Base-by-base conservation (phyloP, 2,797 vertebrate genomes). In the Bradypus variegatus region DNA sequence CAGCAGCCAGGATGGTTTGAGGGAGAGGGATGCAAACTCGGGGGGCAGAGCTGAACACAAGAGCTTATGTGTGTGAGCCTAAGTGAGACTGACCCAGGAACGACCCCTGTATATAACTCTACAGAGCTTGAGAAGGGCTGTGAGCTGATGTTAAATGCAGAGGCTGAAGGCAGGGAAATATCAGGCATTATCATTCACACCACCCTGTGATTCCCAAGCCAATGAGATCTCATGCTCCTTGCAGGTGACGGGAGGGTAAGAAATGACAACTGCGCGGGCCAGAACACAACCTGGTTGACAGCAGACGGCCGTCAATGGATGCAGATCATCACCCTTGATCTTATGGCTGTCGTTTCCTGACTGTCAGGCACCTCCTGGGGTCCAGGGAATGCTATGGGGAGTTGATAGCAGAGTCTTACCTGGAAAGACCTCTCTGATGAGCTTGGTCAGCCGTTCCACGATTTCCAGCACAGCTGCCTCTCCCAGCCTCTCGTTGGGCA, bases 401-500 rank as follows among this genome's bases (percentile, higher is more conserved):
- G 6, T 48, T 0, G 0, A 53, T 9, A 38, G 29, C 45, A 73
- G 33, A 67, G 29, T 45, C 93, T 92, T 97, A 99, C 99, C 94
- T 97, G 99, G 99, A 97, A 99, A 99, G 11, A 98, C 97, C 12
- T 93, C 81, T n/a, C 88, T 97, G 93, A 99, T 98, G 94, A 98
- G 96, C 48, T 96, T 41, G 58, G 98, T 99, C 90, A 99, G 96
- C 41, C 97, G 98, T 64, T 87, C 94, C 91, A 99, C 98, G 33
- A 99, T 99, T 2, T 50, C 3, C 82, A 99, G 87, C 79, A 99
- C 99, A 0, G 93, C 94, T 0, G 97, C 96, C 94, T 98, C 98
- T 89, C 98, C 97, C 0, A 99, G 97, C 73, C 97, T 95, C 92
- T 98, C 98, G 11, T 98, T 79, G 1, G 98, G 98, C 48, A 99